Percentiles rank a stretch among this genome's conserved stretches.
Conservation (phyloP, 2,888 invertebrate genomes). For the Alsophila aescularia region DNA sequence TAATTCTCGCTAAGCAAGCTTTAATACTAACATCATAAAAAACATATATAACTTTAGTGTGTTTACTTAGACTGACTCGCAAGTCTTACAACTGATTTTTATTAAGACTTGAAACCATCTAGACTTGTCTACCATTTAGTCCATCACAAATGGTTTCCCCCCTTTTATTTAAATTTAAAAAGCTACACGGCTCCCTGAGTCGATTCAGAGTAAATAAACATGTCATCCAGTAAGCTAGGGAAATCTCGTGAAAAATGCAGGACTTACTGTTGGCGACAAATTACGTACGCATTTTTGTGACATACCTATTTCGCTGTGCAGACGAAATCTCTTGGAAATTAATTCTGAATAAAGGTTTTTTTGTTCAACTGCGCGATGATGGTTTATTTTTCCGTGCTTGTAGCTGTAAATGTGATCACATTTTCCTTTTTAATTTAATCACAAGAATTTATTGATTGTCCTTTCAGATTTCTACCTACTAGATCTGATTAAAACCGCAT, state of each 20-base stretch:
- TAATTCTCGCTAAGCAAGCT: too few species aligned
- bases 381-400: not conserved
- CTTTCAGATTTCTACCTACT: too few species aligned
- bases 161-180: constrained; percentile 21
- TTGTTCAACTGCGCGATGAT: not conserved
- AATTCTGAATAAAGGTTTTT: constrained; percentile 17
- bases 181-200: constrained; percentile 11
- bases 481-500: too few species aligned
- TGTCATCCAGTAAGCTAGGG: constrained; percentile 44
- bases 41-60: too few species aligned
- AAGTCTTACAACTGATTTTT: too few species aligned
- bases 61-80: too few species aligned
- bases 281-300: constrained; percentile 45
- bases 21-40: too few species aligned
- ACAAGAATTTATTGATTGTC: too few species aligned
- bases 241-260: constrained; percentile 53
- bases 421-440: not conserved
- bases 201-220: constrained; percentile 45
- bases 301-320: constrained; percentile 24
- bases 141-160: not conserved
- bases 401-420: not conserved
- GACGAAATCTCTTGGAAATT: constrained; percentile 11
- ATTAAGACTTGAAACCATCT: too few species aligned
- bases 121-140: not conserved
- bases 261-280: constrained; percentile 50